A percentile compares a stretch with the other conserved stretches of the same genome.
Evolutionary conservation across 2,113 vertebrate species (phyloP).

Genomic region (Megaceryle maxima): DNA sequence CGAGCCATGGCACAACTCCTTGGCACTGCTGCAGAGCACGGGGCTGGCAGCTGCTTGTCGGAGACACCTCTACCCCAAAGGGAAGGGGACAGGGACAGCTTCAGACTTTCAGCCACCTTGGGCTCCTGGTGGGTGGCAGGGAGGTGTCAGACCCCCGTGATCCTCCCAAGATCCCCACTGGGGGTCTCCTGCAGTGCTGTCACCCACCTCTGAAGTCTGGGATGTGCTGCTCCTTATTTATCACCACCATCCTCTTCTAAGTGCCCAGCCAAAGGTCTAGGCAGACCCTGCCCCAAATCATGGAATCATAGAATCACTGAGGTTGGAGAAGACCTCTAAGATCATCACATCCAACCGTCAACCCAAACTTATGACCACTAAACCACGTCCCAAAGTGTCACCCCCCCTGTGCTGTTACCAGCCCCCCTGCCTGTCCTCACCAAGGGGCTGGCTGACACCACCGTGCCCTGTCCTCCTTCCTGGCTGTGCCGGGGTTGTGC

Average conservation of each 20-base stretch:
- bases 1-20: accelerated
- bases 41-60: not conserved
- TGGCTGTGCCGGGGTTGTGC: not conserved
- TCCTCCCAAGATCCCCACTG: not conserved
- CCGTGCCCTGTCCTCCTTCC: not conserved
- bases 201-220: not conserved
- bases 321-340: no score
- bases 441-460: not conserved
- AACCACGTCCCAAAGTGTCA: no score
- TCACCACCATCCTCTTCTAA: not conserved
- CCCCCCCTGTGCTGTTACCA: not conserved
- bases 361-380: no score
- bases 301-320: no score
- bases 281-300: accelerated
- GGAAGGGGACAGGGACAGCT: not conserved
- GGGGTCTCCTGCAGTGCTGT: accelerated
- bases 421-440: not conserved
- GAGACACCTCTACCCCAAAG: not conserved
- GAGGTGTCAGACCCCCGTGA: not conserved
- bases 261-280: not conserved
- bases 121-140: not conserved
- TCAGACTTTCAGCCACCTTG: not conserved
- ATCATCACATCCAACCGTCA: no score
- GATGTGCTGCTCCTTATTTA: not conserved
- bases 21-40: accelerated